Conservation (phyloP, 1,140 invertebrate genomes). For the Caerostris extrusa region DNA sequence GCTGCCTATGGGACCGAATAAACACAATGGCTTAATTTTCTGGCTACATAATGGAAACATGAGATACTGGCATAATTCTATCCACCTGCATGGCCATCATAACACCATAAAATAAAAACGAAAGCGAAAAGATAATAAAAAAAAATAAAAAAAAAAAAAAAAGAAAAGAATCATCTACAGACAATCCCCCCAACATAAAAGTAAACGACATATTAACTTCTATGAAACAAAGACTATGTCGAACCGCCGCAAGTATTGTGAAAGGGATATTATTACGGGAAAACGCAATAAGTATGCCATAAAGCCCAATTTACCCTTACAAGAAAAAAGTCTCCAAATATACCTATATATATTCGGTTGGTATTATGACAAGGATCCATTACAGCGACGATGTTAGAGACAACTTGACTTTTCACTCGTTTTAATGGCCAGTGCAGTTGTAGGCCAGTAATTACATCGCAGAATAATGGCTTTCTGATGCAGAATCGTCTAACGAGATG, state of each 20-base stretch:
- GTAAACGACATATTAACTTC: conserved; percentile 13
- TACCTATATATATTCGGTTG: background rate
- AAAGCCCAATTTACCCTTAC: conserved; percentile 17
- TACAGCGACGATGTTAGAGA: background rate
- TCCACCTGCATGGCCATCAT: background rate
- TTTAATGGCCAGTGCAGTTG: background rate
- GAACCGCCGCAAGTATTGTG: background rate
- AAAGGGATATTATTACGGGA: conserved; percentile 18
- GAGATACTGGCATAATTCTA: background rate
- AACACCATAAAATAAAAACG: background rate
- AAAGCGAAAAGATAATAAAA: too few relatives aligned
- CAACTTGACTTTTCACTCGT: conserved; percentile 30
- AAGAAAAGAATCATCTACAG: background rate
- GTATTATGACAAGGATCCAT: background rate
- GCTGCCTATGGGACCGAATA: background rate
- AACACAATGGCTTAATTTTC: conserved; percentile 10
- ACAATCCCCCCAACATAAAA: background rate
- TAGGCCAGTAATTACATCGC: background rate
- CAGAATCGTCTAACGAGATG: background rate
- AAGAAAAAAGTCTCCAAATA: background rate
- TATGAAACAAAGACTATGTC: background rate
- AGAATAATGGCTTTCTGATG: background rate
- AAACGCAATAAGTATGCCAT: background rate
- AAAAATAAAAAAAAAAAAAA: too few relatives aligned
- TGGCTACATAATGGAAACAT: background rate